Evolutionary conservation across 2,113 vertebrate genomes (phyloP).

Genomic region (Hydrochoerus hydrochaeris): DNA sequence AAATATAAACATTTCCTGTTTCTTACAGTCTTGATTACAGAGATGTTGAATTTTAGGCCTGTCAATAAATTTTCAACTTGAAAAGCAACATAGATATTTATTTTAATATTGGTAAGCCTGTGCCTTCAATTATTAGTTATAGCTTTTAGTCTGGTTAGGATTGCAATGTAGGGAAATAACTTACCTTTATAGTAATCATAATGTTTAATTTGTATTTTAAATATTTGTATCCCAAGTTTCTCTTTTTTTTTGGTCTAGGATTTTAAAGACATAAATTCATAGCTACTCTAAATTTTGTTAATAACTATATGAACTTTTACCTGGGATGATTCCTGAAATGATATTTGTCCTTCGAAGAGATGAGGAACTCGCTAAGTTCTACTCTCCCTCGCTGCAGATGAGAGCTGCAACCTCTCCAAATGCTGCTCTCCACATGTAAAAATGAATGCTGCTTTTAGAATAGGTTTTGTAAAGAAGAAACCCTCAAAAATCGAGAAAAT

Average conservation of each 20-base stretch:
- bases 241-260: not conserved
- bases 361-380: not conserved
- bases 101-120: not conserved
- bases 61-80: not conserved
- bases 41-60: not conserved
- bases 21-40: not conserved
- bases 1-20: not conserved
- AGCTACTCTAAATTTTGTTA: not conserved
- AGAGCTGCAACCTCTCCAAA: not conserved
- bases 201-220: not conserved
- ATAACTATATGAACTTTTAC: not conserved
- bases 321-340: not conserved
- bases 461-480: conserved; percentile 27
- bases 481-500: conserved; percentile 29
- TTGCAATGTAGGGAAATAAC: not conserved
- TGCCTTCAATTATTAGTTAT: not conserved
- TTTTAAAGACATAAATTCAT: not conserved
- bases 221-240: not conserved
- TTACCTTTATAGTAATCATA: not conserved
- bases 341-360: not conserved
- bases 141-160: not conserved
- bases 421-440: conserved; percentile 32
- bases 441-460: conserved; percentile 22
- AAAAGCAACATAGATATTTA: not conserved
- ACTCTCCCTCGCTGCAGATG: not conserved